phyloP scores from a whole-genome alignment of 2,113 vertebrate species.

The Haplochromis burtoni region DNA sequence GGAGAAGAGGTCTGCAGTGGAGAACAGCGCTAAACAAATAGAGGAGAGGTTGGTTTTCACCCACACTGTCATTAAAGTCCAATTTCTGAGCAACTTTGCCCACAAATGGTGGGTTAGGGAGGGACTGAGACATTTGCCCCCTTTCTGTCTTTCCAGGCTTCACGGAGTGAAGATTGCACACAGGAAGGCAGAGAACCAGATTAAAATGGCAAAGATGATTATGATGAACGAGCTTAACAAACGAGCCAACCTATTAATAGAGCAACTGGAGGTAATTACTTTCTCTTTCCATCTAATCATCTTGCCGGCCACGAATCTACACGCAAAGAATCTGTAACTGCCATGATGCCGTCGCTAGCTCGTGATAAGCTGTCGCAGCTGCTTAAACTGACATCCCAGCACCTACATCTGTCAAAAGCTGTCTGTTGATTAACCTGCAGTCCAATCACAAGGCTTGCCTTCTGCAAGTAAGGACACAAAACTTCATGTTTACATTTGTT shows the following conservation, averaged over 20 bases:
- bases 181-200: slow-evolving; percentile 94
- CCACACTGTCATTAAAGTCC: neutral
- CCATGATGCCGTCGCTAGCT: slow-evolving; percentile 18
- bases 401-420: neutral
- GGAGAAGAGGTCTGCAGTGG: slow-evolving; percentile 70
- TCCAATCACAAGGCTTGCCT: neutral
- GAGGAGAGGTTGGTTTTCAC: slow-evolving; percentile 66
- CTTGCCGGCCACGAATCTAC: slow-evolving; percentile 36
- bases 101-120: neutral
- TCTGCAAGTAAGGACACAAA: neutral
- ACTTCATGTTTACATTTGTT: neutral
- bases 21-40: slow-evolving; percentile 73
- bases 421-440: neutral
- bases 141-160: slow-evolving; percentile 69
- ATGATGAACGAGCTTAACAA: slow-evolving; percentile 97
- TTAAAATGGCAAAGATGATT: slow-evolving; percentile 98
- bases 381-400: slow-evolving; percentile 12
- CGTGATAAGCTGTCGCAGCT: slow-evolving; percentile 36
- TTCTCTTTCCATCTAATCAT: slow-evolving; percentile 40
- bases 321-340: slow-evolving; percentile 25
- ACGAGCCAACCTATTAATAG: slow-evolving; percentile 89
- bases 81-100: neutral
- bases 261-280: slow-evolving; percentile 90
- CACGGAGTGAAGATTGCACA: slow-evolving; percentile 90
- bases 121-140: slow-evolving; percentile 16